phyloP scores from a whole-genome alignment of 2,113 vertebrate genomes.

The Xenopus tropicalis region DNA sequence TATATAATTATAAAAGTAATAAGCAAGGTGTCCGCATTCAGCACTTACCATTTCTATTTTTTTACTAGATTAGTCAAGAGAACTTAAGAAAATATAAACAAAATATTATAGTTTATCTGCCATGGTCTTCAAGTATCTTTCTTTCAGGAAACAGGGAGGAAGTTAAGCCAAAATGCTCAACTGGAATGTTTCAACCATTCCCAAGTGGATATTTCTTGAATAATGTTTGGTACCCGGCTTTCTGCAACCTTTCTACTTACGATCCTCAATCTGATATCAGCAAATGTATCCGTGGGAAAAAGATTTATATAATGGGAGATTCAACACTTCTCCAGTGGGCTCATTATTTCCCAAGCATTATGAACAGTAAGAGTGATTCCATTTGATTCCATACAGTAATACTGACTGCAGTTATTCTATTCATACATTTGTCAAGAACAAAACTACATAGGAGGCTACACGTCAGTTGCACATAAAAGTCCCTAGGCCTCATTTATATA shows the following conservation, averaged over 20 bases:
- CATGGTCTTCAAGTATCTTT: background rate
- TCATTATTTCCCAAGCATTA: slow-evolving; percentile 11
- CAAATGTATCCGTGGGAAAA: slow-evolving; percentile 49
- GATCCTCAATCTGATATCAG: slow-evolving; percentile 21
- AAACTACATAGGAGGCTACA: too few species aligned
- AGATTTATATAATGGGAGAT: slow-evolving; percentile 51
- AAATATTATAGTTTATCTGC: too few species aligned
- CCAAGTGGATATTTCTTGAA: slow-evolving; percentile 44
- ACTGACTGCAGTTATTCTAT: too few species aligned
- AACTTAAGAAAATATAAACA: too few species aligned
- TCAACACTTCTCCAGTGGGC: slow-evolving; percentile 47
- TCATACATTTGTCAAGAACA: too few species aligned
- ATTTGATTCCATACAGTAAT: too few species aligned
- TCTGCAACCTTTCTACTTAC: slow-evolving; percentile 44
- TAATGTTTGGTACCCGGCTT: slow-evolving; percentile 39
- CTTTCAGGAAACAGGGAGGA: slow-evolving; percentile 30
- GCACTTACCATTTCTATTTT: too few species aligned
- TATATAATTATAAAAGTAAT: too few species aligned
- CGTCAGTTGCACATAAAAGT: too few species aligned
- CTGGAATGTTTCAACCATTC: slow-evolving; percentile 43
- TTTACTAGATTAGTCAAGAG: too few species aligned
- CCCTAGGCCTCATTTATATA: too few species aligned
- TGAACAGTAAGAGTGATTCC: slow-evolving; percentile 29
- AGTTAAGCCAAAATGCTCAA: slow-evolving; percentile 39
- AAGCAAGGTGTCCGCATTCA: too few species aligned